Conservation (phyloP, 2,113 vertebrate genomes). For the Mionectes macconnelli region DNA sequence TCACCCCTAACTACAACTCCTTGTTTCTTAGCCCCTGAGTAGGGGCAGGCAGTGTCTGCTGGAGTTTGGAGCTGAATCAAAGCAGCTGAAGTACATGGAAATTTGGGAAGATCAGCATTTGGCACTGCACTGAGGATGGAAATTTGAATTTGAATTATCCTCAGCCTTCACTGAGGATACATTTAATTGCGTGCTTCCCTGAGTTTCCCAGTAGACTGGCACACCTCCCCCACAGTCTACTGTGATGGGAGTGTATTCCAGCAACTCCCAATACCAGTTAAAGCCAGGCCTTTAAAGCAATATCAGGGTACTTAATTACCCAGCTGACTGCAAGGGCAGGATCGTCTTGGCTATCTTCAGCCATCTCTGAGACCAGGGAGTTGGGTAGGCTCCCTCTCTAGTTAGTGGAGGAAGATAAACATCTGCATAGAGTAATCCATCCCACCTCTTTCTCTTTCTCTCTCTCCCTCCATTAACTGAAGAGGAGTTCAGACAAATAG, state of each 20-base stretch:
- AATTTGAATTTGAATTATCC: neutral
- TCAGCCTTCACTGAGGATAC: neutral
- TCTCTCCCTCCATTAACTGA: neutral
- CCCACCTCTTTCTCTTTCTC: neutral
- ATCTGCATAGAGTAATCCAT: conserved; percentile 35
- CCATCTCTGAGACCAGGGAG: neutral
- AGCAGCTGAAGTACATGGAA: neutral
- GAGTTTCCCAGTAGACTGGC: neutral
- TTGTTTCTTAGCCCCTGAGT: neutral
- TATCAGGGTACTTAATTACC: conserved; percentile 2
- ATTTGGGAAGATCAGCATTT: neutral
- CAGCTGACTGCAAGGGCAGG: neutral
- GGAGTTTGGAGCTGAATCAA: neutral
- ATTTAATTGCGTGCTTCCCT: neutral
- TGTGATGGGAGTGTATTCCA: neutral
- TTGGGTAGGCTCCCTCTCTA: neutral
- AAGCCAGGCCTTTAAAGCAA: neutral
- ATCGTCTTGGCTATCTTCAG: conserved; percentile 12
- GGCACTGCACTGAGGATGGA: neutral
- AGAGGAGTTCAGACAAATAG: conserved; percentile 26
- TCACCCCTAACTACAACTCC: neutral
- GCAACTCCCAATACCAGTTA: neutral
- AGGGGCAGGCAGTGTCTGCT: neutral
- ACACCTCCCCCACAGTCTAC: neutral
- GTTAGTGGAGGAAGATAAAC: conserved; percentile 7